Conservation (phyloP, 2,113 vertebrate species). For the Anolis carolinensis region DNA sequence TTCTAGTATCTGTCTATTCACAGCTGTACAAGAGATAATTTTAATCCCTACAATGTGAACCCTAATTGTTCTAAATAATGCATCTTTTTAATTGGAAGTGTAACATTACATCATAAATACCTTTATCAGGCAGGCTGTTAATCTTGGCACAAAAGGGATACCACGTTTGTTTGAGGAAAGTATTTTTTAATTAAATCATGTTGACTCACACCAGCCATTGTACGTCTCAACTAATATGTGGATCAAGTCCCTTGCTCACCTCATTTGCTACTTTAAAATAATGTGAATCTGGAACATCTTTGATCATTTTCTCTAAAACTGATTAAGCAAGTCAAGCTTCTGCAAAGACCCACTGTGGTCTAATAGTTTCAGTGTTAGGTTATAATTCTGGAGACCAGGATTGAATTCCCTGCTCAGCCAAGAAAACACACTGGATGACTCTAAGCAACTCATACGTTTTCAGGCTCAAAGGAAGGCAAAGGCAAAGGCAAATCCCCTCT, state of each 20-base stretch:
- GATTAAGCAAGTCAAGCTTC: neutral
- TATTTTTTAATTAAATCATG: constrained; percentile 18
- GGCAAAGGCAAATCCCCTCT: too few species aligned
- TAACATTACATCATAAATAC: constrained; percentile 22
- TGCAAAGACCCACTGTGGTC: neutral
- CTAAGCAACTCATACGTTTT: too few species aligned
- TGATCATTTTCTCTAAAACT: neutral
- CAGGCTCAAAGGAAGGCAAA: too few species aligned
- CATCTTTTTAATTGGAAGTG: neutral
- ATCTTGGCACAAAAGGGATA: constrained; percentile 21
- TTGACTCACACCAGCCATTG: constrained; percentile 14
- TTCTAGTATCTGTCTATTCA: constrained; percentile 2
- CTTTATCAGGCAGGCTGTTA: constrained; percentile 18
- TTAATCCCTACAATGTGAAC: constrained; percentile 26
- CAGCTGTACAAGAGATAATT: constrained; percentile 29
- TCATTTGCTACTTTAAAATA: neutral
- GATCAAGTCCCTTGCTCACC: neutral
- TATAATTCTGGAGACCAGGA: too few species aligned
- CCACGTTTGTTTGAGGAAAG: neutral
- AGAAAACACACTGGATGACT: too few species aligned
- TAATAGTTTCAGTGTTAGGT: too few species aligned
- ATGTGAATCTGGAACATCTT: neutral
- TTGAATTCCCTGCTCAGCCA: too few species aligned
- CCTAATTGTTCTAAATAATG: constrained; percentile 12
- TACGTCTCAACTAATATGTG: neutral